phyloP scores from a whole-genome alignment of 1,140 invertebrate genomes.

The Eciton burchellii region DNA sequence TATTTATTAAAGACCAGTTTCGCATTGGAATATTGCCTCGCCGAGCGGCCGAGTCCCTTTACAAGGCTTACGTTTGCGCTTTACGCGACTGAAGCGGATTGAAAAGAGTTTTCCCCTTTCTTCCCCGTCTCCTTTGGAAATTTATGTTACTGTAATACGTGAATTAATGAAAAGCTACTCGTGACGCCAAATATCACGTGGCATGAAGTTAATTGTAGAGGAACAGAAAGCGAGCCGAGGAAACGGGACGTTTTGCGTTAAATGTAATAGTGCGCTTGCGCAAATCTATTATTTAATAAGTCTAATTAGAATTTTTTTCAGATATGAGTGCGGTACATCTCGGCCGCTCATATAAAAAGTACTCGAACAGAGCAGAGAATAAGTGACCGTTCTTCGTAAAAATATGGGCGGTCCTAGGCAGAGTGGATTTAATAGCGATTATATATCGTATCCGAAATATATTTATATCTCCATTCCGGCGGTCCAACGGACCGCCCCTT shows the following conservation, averaged over 20 bases:
- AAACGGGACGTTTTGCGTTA: no score
- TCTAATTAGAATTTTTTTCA: no score
- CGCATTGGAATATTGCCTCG: conserved; percentile 15
- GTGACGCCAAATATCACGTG: no score
- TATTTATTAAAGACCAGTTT: conserved; percentile 52
- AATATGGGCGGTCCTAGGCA: neutral
- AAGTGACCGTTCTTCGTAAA: conserved; percentile 1
- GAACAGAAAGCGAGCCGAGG: no score
- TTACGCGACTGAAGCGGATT: neutral
- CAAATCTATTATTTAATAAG: no score
- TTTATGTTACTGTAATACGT: no score
- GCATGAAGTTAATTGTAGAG: no score
- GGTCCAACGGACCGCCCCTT: neutral
- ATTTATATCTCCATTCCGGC: conserved; percentile 49
- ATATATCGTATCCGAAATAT: conserved; percentile 7
- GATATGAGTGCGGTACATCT: no score
- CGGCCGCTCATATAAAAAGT: neutral
- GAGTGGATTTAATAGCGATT: conserved; percentile 18
- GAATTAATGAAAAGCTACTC: no score
- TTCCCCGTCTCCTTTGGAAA: no score
- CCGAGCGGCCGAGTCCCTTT: conserved; percentile 6
- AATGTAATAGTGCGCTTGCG: no score
- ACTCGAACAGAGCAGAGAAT: neutral
- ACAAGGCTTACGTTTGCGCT: conserved; percentile 25
- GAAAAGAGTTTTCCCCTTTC: neutral